Percentiles rank a stretch among this genome's conserved stretches.
Evolutionary conservation across 2,888 invertebrate genomes (phyloP).

Genomic region (Eupithecia subfuscata): DNA sequence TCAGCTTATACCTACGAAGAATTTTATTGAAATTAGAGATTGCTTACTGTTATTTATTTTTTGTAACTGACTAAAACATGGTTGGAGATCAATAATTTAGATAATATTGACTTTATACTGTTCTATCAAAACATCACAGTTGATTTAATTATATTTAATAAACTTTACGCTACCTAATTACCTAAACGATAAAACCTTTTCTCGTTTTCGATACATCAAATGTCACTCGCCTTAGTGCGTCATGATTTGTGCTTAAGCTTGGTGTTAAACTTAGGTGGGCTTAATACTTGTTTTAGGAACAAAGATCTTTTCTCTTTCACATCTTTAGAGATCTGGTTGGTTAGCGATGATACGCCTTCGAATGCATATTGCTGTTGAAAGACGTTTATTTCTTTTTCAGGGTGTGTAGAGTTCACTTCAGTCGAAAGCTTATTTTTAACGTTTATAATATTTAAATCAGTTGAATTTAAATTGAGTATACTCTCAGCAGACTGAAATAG

Average conservation of each 20-base stretch:
- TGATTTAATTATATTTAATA: slow-evolving; percentile 29
- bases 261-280: slow-evolving; percentile 82
- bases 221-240: slow-evolving; percentile 12
- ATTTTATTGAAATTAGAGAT: not conserved
- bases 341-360: slow-evolving; percentile 45
- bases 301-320: slow-evolving; percentile 81
- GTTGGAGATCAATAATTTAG: slow-evolving; percentile 65
- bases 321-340: slow-evolving; percentile 54
- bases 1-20: slow-evolving; percentile 5
- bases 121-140: slow-evolving; percentile 39
- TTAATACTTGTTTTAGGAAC: slow-evolving; percentile 84
- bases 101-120: slow-evolving; percentile 48
- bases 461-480: slow-evolving; percentile 55
- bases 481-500: slow-evolving; percentile 72
- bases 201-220: not conserved
- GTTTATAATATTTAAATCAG: slow-evolving; percentile 57
- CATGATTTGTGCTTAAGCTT: slow-evolving; percentile 73
- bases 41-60: not conserved
- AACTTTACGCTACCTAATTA: not conserved
- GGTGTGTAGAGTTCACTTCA: slow-evolving; percentile 25
- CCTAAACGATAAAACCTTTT: slow-evolving; percentile 6
- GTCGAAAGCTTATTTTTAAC: slow-evolving; percentile 59
- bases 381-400: slow-evolving; percentile 30
- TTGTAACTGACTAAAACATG: slow-evolving; percentile 57
- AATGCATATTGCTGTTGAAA: slow-evolving; percentile 32